phyloP scores from a whole-genome alignment of 1,140 invertebrate genomes.

The Heliconius hermathena region DNA sequence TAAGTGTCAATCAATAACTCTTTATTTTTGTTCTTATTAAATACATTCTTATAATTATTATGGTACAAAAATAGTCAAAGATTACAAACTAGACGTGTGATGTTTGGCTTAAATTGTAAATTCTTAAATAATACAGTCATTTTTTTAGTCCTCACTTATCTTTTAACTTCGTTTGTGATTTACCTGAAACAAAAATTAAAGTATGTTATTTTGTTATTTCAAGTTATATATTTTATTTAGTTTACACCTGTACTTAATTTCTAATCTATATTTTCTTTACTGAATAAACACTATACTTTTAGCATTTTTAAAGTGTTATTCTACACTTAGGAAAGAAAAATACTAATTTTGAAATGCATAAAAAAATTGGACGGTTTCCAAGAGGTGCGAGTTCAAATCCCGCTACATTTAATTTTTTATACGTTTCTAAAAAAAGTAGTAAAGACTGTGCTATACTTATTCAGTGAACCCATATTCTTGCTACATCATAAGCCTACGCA shows the following conservation, averaged over 20 bases:
- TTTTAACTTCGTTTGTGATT: constrained; percentile 74
- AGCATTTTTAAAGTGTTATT: no score
- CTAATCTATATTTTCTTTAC: background rate
- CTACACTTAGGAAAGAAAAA: no score
- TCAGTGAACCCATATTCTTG: no score
- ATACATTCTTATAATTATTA: constrained; percentile 43
- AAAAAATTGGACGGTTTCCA: no score
- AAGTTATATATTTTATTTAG: background rate
- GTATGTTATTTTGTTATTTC: background rate
- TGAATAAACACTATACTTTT: background rate
- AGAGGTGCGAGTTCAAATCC: no score
- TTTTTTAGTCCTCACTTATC: constrained; percentile 54
- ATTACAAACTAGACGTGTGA: constrained; percentile 61
- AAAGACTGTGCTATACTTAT: no score
- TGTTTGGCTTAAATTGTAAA: constrained; percentile 62
- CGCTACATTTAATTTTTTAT: no score
- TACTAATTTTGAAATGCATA: no score
- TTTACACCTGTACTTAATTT: background rate
- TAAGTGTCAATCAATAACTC: constrained; percentile 19
- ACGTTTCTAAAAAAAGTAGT: no score
- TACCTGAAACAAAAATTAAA: constrained; percentile 60
- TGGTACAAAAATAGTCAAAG: constrained; percentile 66
- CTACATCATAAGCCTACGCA: no score
- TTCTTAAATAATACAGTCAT: constrained; percentile 56
- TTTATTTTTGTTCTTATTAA: constrained; percentile 43